A percentile compares a stretch with the other conserved stretches of the same genome.
Conservation (phyloP, 2,113 vertebrate genomes). For the Sander lucioperca region DNA sequence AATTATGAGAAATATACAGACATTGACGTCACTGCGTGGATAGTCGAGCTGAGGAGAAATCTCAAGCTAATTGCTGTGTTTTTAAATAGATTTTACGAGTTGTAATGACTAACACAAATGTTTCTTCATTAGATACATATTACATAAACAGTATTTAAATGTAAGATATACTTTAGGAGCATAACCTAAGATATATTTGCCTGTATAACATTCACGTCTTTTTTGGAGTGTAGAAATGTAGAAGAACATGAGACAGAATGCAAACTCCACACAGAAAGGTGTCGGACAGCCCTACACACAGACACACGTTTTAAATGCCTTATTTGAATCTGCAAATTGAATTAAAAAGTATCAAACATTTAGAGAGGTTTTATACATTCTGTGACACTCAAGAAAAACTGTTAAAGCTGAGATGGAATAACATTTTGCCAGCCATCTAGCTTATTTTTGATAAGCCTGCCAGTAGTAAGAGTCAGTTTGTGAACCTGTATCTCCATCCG, state of each 20-base stretch:
- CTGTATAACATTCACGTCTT: not conserved
- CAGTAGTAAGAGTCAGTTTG: not conserved
- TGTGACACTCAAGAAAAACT: not conserved
- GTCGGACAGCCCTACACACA: not conserved
- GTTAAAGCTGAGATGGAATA: not conserved
- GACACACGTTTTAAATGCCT: not conserved
- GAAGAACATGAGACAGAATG: not conserved
- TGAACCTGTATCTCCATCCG: not conserved
- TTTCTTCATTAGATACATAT: no score
- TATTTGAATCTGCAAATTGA: not conserved
- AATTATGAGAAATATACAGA: not conserved
- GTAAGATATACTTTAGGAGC: not conserved
- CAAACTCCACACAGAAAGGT: not conserved
- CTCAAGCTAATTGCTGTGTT: not conserved
- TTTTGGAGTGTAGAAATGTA: not conserved
- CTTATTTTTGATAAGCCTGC: not conserved
- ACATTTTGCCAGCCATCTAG: not conserved
- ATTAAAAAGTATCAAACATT: not conserved
- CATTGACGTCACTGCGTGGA: not conserved
- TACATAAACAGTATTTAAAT: not conserved
- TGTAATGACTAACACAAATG: no score
- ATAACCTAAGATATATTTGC: not conserved
- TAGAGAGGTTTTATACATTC: not conserved
- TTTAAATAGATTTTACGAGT: not conserved
- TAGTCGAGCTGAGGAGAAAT: not conserved